Percentiles rank a stretch among this genome's conserved stretches.
phyloP scores from a whole-genome alignment of 2,797 vertebrate species.

The Erpetoichthys calabaricus region DNA sequence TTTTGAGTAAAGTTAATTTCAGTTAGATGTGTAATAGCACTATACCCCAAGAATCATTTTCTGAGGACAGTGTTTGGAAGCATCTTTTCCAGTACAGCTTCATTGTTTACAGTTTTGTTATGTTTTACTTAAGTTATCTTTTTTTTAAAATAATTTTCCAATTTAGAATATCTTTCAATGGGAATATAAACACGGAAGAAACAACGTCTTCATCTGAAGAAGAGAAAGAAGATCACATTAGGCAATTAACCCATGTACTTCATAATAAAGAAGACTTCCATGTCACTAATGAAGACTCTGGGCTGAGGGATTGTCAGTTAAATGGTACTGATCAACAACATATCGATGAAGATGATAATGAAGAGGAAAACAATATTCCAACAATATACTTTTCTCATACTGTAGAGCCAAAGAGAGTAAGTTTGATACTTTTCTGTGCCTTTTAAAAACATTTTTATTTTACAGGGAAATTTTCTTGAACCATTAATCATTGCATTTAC shows the following conservation, averaged over 20 bases:
- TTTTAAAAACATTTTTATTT: constrained; percentile 1
- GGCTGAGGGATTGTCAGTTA: constrained; percentile 15
- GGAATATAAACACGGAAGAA: constrained; percentile 59
- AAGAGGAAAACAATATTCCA: constrained; percentile 44
- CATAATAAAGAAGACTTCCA: constrained; percentile 14
- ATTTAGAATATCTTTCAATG: constrained; percentile 51
- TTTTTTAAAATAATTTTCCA: constrained; percentile 43
- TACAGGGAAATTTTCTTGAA: background rate
- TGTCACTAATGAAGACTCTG: constrained; percentile 20
- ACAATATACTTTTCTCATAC: constrained; percentile 89
- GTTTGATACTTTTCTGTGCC: constrained; percentile 41
- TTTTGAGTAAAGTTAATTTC: too few relatives aligned
- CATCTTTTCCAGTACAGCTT: constrained; percentile 1
- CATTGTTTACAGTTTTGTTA: constrained; percentile 9
- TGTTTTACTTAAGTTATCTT: constrained; percentile 19
- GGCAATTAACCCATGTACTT: constrained; percentile 21
- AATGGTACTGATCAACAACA: constrained; percentile 27
- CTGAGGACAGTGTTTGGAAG: background rate
- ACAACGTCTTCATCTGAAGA: constrained; percentile 70
- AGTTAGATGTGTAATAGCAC: too few relatives aligned
- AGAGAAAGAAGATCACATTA: constrained; percentile 51
- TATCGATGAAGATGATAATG: constrained; percentile 31
- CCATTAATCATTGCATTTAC: too few relatives aligned
- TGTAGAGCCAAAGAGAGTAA: constrained; percentile 85
- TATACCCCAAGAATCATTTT: too few relatives aligned